These are phyloP conservation scores for Stegodyphus dumicola DNA, from an alignment of 1,140 invertebrate genomes.

Conservation along the genomic window DNA sequence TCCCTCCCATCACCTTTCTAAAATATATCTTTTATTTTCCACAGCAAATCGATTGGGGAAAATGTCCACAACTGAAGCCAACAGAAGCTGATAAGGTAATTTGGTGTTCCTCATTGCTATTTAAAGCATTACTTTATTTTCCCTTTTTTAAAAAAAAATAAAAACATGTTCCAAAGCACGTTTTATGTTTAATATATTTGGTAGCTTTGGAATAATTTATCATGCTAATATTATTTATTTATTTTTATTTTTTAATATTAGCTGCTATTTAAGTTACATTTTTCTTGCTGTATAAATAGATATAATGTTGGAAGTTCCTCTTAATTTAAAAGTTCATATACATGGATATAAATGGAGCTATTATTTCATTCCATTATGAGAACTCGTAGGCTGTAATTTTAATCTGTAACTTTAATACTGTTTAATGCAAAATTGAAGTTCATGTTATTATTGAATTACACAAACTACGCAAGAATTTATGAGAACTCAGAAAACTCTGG, in stretches of 20 bases:
- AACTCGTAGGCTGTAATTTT: no score
- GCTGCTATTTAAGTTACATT: not conserved
- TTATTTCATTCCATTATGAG: no score
- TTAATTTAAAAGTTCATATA: no score
- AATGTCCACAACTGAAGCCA: constrained; percentile 61
- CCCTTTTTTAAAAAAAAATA: no score
- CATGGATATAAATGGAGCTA: no score
- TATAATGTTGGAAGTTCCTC: no score
- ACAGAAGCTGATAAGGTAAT: constrained; percentile 57
- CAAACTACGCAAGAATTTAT: no score
- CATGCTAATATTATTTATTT: not conserved
- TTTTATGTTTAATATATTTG: not conserved
- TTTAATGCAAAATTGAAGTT: no score
- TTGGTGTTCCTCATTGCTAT: not conserved
- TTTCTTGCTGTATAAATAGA: not conserved
- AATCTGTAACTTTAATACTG: no score
- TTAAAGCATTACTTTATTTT: not conserved
- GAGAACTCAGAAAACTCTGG: no score
- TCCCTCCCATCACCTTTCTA: no score
- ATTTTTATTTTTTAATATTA: not conserved
- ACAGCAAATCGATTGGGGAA: constrained; percentile 62
- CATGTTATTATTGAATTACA: no score
- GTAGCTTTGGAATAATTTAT: not conserved
- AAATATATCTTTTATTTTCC: constrained; percentile 9
- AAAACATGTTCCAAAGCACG: not conserved